Conservation (phyloP, 2,888 invertebrate species). For the Melanostoma mellinum region DNA sequence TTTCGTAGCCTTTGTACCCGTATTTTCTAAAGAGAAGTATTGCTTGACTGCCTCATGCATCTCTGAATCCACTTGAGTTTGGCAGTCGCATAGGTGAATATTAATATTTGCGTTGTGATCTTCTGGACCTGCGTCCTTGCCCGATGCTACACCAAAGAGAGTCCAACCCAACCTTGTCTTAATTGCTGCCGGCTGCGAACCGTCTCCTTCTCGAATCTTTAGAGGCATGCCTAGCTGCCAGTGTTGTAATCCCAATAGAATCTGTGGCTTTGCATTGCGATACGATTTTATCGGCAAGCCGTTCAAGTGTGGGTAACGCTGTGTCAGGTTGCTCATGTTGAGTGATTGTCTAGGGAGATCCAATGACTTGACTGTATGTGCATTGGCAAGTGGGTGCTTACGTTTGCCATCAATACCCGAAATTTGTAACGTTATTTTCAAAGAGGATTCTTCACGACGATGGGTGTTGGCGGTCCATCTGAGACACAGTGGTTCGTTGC, state of each 20-base stretch:
- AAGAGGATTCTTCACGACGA: too few species aligned
- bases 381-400: slow-evolving; percentile 1
- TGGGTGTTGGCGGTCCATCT: too few species aligned
- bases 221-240: background rate
- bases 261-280: slow-evolving; percentile 5
- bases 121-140: too few species aligned
- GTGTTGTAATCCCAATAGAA: background rate
- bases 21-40: too few species aligned
- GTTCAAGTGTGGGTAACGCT: background rate
- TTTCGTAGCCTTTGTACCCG: too few species aligned
- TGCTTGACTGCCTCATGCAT: too few species aligned
- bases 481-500: background rate
- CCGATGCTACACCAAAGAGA: too few species aligned
- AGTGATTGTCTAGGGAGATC: slow-evolving; percentile 13
- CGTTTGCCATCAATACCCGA: background rate
- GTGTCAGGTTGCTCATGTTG: background rate
- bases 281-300: slow-evolving; percentile 1
- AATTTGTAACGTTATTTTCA: background rate
- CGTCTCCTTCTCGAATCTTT: slow-evolving; percentile 2
- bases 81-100: too few species aligned
- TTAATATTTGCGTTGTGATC: too few species aligned
- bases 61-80: too few species aligned
- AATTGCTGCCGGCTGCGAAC: background rate
- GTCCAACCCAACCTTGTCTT: background rate
- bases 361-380: background rate